Evolutionary conservation across 2,888 invertebrate species (phyloP), one percentile per base, ranked within the genome.

Genomic region (Hydraecia micacea): DNA sequence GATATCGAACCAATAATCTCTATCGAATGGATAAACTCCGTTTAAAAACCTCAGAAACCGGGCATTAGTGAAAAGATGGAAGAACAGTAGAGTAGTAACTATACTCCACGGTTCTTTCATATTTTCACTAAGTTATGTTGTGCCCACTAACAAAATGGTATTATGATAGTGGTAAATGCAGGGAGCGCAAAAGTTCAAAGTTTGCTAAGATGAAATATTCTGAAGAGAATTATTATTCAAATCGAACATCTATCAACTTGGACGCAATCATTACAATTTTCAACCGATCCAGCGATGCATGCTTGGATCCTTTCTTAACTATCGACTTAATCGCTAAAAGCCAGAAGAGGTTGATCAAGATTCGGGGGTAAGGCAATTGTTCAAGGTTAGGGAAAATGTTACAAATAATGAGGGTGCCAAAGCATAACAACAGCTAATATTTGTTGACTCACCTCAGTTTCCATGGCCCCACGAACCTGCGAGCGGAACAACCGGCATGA

Each of bases 401-500:
- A 39, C 18, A 11, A 18, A 32, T 15, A 49, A 49, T 32, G 49
- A 8, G 6, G 5, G 25, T 32, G 6, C 2, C 18, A n/a, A n/a
- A n/a, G n/a, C n/a, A n/a, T n/a, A 39, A 25, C 15, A 58, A 39
- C 9, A 25, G 36, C 2, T 9, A 4, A 39, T 28, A 49, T 39
- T 21, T 2, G 36, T 6, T 58, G 13, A 28, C n/a, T 39, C 39
- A 46, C 36, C 80, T 76, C 85, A n/a, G 11, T 46, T 78, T 86
- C 81, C 49, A 6, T 87, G 80, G 90, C 91, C 86, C 55, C 68
- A 87, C 83, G 11, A 74, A 81, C 84, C 87, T 88, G 90, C 36
- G 73, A 86, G 87, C 86, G 77, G 89, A 86, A 88, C 87, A 86
- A 87, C 88, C 84, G 80, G 86, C 88, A 91, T 88, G 88, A 86